Base-by-base conservation (phyloP, 2,888 invertebrate genomes). In the Temnothorax ravouxi region DNA sequence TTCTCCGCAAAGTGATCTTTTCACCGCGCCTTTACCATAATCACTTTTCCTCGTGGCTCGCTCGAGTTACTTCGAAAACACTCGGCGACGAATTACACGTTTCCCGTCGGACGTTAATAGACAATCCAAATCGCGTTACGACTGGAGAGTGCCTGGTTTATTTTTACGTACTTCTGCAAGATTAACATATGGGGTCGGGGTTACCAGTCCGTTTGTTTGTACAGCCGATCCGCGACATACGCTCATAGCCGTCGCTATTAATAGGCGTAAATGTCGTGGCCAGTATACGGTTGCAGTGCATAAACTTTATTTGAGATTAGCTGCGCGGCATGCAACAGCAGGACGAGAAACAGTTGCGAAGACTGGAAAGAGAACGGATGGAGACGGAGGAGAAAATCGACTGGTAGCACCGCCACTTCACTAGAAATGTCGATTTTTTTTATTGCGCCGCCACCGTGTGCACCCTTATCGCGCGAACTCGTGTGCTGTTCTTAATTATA, bases 301-400 rank as follows among this genome's bases (percentile, higher is more conserved):
- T 93, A 93, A 94, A 93, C 92, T 94, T 92, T 92, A 91, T 91
- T 93, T 88, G 88, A 92, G 92, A 93, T 94, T 93, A 93, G 92
- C 88, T 67, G 87, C 84, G 89, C 88, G 88, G 90, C 92, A 94
- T 92, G 93, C 93, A 92, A 93, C 87, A 87, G 79, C 79, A 50
- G 25, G 56, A 89, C 89, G 81, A 85, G 84, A 90, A 88, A 89
- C 76, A 83, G 72, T 76, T 85, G 29, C n/a, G 83, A 72, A 75
- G 79, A 56, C 18, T 56, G 54, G 80, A 59, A 69, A 67, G 50
- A 69, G 61, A 77, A 71, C 69, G 59, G 76, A 77, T 82, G 61
- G 62, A 59, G 71, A 59, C 18, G 50, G 67, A 74, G 54, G 38
- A 61, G 41, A 69, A 34, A 21, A 50, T 67, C 54, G 88, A 52